These are phyloP conservation scores for Phalloptychus januarius DNA, from an alignment of 2,797 vertebrate species.

Conservation along the genomic window DNA sequence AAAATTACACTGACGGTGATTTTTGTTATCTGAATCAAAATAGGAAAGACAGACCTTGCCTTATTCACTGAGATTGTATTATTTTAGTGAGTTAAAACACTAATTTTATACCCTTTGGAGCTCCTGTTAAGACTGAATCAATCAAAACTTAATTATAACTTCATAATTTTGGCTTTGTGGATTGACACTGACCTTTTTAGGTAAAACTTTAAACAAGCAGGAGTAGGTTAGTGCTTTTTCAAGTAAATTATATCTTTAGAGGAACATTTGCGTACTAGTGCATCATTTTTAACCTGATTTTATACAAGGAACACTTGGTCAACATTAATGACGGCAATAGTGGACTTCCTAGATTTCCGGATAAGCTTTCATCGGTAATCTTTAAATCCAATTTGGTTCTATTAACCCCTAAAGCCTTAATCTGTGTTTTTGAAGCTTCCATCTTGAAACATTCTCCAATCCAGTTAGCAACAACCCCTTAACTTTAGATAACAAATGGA, in stretches of 20 bases:
- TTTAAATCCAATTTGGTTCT: slow-evolving; percentile 53
- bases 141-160: slow-evolving; percentile 51
- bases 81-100: slow-evolving; percentile 50
- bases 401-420: slow-evolving; percentile 40
- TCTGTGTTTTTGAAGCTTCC: slow-evolving; percentile 15
- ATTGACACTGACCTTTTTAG: slow-evolving; percentile 30
- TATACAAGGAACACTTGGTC: not conserved
- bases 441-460: slow-evolving; percentile 17
- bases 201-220: slow-evolving; percentile 8
- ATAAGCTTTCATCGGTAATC: slow-evolving; percentile 51
- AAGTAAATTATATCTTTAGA: slow-evolving; percentile 7
- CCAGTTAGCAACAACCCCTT: slow-evolving; percentile 7
- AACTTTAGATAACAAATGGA: slow-evolving; percentile 5
- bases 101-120: slow-evolving; percentile 46
- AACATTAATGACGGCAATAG: slow-evolving; percentile 35
- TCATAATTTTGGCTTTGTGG: slow-evolving; percentile 41
- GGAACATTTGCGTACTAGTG: not conserved
- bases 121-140: slow-evolving; percentile 32
- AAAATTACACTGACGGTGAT: slow-evolving; percentile 52
- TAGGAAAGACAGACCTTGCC: slow-evolving; percentile 44
- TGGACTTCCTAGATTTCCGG: slow-evolving; percentile 36
- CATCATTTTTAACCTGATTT: slow-evolving; percentile 12
- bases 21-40: slow-evolving; percentile 55
- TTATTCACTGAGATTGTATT: slow-evolving; percentile 60
- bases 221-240: slow-evolving; percentile 10